A percentile compares a stretch with the other conserved stretches of the same genome.
Conservation (phyloP, 2,797 vertebrate genomes). For the Potorous gilbertii region DNA sequence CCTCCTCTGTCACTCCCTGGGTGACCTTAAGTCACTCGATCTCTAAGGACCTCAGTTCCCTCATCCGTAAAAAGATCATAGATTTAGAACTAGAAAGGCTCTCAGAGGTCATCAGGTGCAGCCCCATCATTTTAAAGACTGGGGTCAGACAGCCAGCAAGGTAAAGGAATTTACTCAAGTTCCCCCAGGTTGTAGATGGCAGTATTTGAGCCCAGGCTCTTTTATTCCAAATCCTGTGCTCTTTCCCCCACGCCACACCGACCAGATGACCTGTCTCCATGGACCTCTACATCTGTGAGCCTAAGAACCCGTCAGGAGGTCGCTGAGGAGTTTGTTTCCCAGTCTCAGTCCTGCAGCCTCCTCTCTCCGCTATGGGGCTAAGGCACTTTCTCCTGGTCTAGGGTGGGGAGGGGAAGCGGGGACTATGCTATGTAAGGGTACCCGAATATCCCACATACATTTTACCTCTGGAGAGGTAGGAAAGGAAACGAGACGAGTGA, state of each 20-base stretch:
- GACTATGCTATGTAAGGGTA: rapidly evolving
- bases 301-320: not conserved
- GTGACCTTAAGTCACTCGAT: too few species aligned
- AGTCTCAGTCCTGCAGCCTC: not conserved
- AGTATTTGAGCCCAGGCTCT: not conserved
- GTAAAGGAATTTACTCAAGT: not conserved
- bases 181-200: not conserved
- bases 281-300: not conserved
- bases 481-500: not conserved
- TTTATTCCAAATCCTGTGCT: not conserved
- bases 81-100: not conserved
- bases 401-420: not conserved
- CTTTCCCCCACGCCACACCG: not conserved
- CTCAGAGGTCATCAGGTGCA: not conserved
- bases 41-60: not conserved
- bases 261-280: not conserved
- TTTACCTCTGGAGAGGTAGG: constrained; percentile 56
- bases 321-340: not conserved
- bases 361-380: not conserved
- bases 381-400: not conserved
- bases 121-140: not conserved
- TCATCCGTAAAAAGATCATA: not conserved
- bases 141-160: not conserved
- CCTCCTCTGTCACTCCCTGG: not conserved
- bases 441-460: not conserved